Evolutionary conservation across 2,888 invertebrate species (phyloP), one percentile per base, ranked within the genome.

Genomic region (Holacanthella duospinosa): DNA sequence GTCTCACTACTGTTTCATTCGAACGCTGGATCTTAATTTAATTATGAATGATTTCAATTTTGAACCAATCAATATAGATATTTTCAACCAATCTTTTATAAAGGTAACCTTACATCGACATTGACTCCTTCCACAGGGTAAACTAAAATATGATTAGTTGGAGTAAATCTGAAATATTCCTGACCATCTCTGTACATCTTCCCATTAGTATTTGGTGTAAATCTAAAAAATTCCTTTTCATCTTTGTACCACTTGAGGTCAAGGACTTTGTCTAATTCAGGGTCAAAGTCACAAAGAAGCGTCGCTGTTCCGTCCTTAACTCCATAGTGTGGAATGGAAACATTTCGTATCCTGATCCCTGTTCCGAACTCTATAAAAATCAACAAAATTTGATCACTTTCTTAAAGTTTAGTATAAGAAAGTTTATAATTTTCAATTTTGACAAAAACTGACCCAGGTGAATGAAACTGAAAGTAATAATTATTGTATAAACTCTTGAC

Each of bases 21-120:
- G 72, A 72, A 27, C 61, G 62, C 25, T 58, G 58, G 21, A 55
- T 58, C 71, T 72, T 64, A 36, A 36, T 6, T 6, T 36, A 9
- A 16, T 36, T 36, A 36, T 36, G 36, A 36, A 36, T n/a, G n/a
- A n/a, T n/a, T n/a, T n/a, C n/a, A n/a, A n/a, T n/a, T n/a, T n/a
- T n/a, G n/a, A n/a, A n/a, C n/a, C n/a, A n/a, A n/a, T n/a, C n/a
- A n/a, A n/a, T n/a, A n/a, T n/a, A n/a, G n/a, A n/a, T n/a, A n/a
- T n/a, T n/a, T n/a, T n/a, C n/a, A n/a, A n/a, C n/a, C n/a, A n/a
- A n/a, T n/a, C n/a, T n/a, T n/a, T n/a, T n/a, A n/a, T n/a, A n/a
- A n/a, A n/a, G n/a, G 6, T 36, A 9, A 36, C 9, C 71, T 71
- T 68, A 72, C 72, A 66, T 72, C 69, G 62, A 72, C 68, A 61